Evolutionary conservation across 2,797 vertebrate species (phyloP).

Genomic region (Hemibagrus guttatus): DNA sequence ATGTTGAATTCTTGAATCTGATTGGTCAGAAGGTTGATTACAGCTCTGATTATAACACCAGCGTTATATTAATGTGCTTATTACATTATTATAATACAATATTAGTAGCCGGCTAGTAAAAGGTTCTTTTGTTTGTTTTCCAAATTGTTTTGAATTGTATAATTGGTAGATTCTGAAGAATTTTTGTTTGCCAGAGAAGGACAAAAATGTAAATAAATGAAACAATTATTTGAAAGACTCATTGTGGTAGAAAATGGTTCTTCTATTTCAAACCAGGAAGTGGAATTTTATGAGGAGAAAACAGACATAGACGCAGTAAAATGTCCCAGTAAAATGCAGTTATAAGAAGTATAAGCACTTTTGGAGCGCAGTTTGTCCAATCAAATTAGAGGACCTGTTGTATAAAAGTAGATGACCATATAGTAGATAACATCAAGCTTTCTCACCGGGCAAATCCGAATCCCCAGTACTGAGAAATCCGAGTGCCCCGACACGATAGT

Average conservation of each 20-base stretch:
- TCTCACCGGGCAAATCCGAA: slow-evolving; percentile 78
- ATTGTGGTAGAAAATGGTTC: neutral
- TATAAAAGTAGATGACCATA: neutral
- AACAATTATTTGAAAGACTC: neutral
- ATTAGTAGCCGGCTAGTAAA: neutral
- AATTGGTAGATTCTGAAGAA: neutral
- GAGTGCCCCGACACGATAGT: slow-evolving; percentile 86
- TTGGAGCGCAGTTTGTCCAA: neutral
- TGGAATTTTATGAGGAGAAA: neutral
- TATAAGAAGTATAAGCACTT: neutral
- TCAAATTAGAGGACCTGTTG: neutral
- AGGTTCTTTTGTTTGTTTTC: neutral
- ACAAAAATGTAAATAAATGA: too few relatives aligned
- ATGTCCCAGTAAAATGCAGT: neutral
- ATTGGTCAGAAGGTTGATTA: neutral
- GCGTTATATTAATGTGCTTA: neutral
- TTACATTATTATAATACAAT: neutral
- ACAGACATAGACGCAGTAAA: neutral
- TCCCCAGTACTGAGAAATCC: slow-evolving; percentile 95
- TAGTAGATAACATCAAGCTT: neutral
- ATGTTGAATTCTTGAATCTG: neutral
- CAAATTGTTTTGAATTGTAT: neutral
- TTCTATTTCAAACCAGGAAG: neutral
- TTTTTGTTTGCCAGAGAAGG: neutral
- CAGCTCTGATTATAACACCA: neutral